A percentile compares a stretch with the other conserved stretches of the same genome.
Evolutionary conservation across 1,140 invertebrate genomes (phyloP).

Genomic region (Melitaea cinxia): DNA sequence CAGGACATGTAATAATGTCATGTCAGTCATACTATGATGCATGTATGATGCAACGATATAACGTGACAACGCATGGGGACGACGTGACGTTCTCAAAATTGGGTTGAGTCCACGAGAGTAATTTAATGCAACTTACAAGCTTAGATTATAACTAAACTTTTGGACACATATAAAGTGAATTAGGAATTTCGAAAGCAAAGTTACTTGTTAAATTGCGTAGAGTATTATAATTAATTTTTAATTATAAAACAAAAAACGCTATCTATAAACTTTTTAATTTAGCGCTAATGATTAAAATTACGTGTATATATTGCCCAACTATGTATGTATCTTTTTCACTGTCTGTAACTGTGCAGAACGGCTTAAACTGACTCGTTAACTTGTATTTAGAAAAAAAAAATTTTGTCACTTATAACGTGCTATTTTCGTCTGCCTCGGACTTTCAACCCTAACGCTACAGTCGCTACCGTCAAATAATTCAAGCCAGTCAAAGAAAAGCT

Average conservation of each 20-base stretch:
- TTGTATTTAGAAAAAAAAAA: too few relatives aligned
- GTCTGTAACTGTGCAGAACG: too few relatives aligned
- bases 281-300: too few relatives aligned
- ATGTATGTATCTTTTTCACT: too few relatives aligned
- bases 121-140: not conserved
- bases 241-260: too few relatives aligned
- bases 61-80: conserved; percentile 19
- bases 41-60: conserved; percentile 12
- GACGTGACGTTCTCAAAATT: not conserved
- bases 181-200: too few relatives aligned
- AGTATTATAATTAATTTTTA: too few relatives aligned
- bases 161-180: too few relatives aligned
- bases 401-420: not conserved
- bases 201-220: too few relatives aligned
- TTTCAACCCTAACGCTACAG: not conserved
- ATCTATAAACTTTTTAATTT: too few relatives aligned
- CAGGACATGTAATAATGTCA: not conserved
- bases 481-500: conserved; percentile 5
- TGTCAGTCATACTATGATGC: conserved; percentile 3
- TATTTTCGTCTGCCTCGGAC: not conserved
- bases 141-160: not conserved
- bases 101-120: conserved; percentile 6
- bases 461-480: not conserved
- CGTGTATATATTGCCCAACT: too few relatives aligned
- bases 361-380: too few relatives aligned